Evolutionary conservation across 2,113 vertebrate genomes (phyloP), one percentile per base, ranked within the genome.

Genomic region (Podarcis cretensis): DNA sequence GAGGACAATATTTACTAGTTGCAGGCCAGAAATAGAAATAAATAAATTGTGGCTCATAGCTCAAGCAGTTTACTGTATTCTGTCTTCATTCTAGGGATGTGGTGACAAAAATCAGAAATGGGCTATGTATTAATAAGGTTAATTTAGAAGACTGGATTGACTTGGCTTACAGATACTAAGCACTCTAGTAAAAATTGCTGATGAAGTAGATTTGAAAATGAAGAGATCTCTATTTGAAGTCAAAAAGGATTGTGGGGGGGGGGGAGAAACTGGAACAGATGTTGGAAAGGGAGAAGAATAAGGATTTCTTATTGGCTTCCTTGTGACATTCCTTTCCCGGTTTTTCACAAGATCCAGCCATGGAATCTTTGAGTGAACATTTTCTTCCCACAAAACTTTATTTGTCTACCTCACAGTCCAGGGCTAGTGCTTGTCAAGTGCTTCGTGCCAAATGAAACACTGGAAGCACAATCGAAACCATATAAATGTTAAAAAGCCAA

Each of bases 261-360:
- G 89, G 89, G 6, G 93, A 94, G 82, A 79, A 76, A 37, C 3
- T 93, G 89, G 83, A 92, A 89, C 68, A 73, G 65, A 87, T 90
- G 84, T 37, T 90, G 81, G 78, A 90, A 94, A 79, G 57, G 84
- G 88, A 86, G 90, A 92, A 68, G 54, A 90, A 88, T 80, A 40
- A 88, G 91, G 81, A 84, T 91, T 90, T n/a, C 79, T 84, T 25
- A 6, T 66, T 68, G 85, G 71, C 85, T 95, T 32, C 6, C 35
- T 83, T 87, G 80, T 80, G 91, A 81, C 83, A 75, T 83, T 86
- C 74, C 69, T 93, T 91, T 87, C 82, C 73, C 86, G n/a, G 35
- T 37, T 91, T 95, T 95, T 90, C 92, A 77, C 87, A 96, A 63
- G 92, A 90, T 95, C 94, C 91, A 96, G 66, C 85, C 91, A 43